Base-by-base conservation (phyloP, 2,888 invertebrate genomes). In the Aphrophora alni region DNA sequence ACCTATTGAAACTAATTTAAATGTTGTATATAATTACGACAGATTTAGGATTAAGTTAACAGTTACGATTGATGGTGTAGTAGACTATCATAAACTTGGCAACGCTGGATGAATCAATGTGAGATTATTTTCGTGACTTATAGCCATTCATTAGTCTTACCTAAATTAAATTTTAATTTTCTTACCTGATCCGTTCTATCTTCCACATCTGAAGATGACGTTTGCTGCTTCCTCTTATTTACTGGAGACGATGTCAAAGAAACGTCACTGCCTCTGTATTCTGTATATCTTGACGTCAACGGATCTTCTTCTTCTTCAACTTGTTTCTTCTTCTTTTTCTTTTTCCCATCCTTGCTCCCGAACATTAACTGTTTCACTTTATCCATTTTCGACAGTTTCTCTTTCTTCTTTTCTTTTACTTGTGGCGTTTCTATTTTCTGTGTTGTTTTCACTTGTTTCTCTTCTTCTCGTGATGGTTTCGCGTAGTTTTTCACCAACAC, bases 241-340 rank as follows among this genome's bases (percentile, higher is more conserved):
- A 44, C 78, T n/a, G 78, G 78, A 4, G 78, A 79, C 10, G 78
- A 79, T n/a, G 73, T 79, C 68, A 79, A 51, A 59, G 74, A 74
- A 24, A 79, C 38, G 27, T 80, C 80, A 38, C 74, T 90, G n/a
- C 88, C 89, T 85, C 89, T 89, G 87, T 93, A 92, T 85, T 93
- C 91, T 82, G 91, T 91, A 87, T 93, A 90, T 80, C 91, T 87
- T 59, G 90, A 88, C 83, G 90, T 88, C 86, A 91, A 88, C 38
- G 84, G 82, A 59, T 84, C 85, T 85, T 90, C 91, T 85, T 90
- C 90, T 85, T 91, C 91, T 51, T 77, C 77, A 2, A 76, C 78
- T 26, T 71, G 38, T 68, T 77, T 74, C 21, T 82, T 82, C 21
- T 69, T 79, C 70, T 81, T 78, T 72, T 81, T 81, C 71, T 77